Evolutionary conservation across 2,888 invertebrate species (phyloP), one percentile per base, ranked within the genome.

Genomic region (Adelognathus sp.): DNA sequence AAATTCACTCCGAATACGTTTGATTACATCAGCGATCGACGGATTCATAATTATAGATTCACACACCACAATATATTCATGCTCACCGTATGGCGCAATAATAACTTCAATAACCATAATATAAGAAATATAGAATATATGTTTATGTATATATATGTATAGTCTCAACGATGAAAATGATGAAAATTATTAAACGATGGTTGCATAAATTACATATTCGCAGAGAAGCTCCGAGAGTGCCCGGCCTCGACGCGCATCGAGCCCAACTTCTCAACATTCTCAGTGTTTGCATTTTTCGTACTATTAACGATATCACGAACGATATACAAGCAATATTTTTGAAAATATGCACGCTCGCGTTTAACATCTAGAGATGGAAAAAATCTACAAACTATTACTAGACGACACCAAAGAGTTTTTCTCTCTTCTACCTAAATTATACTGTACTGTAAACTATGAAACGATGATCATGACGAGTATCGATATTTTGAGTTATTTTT

Each of bases 11-110:
- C 86, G 87, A 89, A 88, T 88, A 88, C 88, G 82, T 88, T 88
- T 88, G 88, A 88, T 89, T 89, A 89, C 88, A 89, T 88, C 87
- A 88, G 88, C 88, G 88, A 88, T 88, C 86, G 88, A 88, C 88
- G 87, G 86, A 86, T 85, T 89, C 86, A 85, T 87, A 86, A 88
- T 58, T 67, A 87, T 83, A 88, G 83, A 87, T 87, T 85, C 86
- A 87, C 85, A 88, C 85, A n/a, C n/a, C n/a, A n/a, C 84, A 88
- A 84, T 87, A 88, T 87, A 87, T 86, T 87, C 85, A 86, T 85
- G 86, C 85, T 86, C 84, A 86, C 83, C 85, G n/a, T n/a, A 88
- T 87, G 83, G 84, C 83, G 82, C 85, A 82, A 82, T 86, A 82
- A 77, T 81, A 81, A 80, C 82, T 77, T n/a, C n/a, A n/a, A 73